These are phyloP conservation scores for Aporrectodea caliginosa DNA, from an alignment of 1,140 invertebrate species.

Conservation along the genomic window DNA sequence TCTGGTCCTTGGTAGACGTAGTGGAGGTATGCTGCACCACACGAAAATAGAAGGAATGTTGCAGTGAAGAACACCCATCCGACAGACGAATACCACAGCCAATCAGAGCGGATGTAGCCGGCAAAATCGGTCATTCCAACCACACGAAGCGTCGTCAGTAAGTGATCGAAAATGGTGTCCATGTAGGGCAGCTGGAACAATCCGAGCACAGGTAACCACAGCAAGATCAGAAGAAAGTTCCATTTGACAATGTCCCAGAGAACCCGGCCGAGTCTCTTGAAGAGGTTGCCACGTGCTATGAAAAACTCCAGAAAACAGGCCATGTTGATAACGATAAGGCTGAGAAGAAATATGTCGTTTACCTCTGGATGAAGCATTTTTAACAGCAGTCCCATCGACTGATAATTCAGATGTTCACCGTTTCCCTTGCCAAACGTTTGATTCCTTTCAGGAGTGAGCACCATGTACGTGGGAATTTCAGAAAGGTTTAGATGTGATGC, in stretches of 20 bases:
- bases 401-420: slow-evolving; percentile 56
- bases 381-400: slow-evolving; percentile 57
- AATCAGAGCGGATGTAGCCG: slow-evolving; percentile 46
- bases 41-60: slow-evolving; percentile 21
- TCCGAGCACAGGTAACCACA: slow-evolving; percentile 56
- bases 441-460: slow-evolving; percentile 56
- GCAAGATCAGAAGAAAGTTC: slow-evolving; percentile 55
- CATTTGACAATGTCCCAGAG: slow-evolving; percentile 55
- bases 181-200: slow-evolving; percentile 53
- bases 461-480: slow-evolving; percentile 48
- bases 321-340: slow-evolving; percentile 56
- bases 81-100: slow-evolving; percentile 28
- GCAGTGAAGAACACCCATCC: slow-evolving; percentile 18
- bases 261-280: slow-evolving; percentile 48
- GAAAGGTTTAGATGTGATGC: slow-evolving; percentile 33
- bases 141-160: slow-evolving; percentile 44
- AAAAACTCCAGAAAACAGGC: slow-evolving; percentile 55
- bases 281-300: slow-evolving; percentile 46
- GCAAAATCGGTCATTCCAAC: slow-evolving; percentile 43
- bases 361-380: slow-evolving; percentile 58
- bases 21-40: background rate
- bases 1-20: background rate
- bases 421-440: slow-evolving; percentile 53
- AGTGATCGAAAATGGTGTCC: slow-evolving; percentile 38
- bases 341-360: slow-evolving; percentile 60